Conservation (phyloP, 2,113 vertebrate species). For the Columba livia region DNA sequence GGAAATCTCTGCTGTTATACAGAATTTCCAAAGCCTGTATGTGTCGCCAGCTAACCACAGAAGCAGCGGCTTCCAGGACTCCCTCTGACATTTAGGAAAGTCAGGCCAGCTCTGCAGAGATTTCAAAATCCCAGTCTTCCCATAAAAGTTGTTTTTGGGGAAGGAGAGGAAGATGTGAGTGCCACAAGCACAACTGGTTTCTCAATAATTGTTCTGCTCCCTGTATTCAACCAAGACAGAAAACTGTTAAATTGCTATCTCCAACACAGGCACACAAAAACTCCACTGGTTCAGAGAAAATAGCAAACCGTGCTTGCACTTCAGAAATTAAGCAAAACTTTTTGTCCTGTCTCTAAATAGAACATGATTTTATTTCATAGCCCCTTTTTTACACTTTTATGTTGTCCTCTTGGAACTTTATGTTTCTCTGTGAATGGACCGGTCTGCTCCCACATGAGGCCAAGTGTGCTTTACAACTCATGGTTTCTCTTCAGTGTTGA, state of each 20-base stretch:
- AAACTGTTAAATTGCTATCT: background rate
- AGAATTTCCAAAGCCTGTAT: constrained; percentile 25
- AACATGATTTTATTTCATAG: background rate
- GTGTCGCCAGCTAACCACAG: background rate
- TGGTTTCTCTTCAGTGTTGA: background rate
- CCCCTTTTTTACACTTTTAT: background rate
- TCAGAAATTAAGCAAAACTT: background rate
- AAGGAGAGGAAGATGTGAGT: background rate
- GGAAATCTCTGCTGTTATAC: background rate
- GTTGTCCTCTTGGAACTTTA: background rate
- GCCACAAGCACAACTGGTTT: background rate
- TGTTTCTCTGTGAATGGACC: background rate
- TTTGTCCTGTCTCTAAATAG: constrained; percentile 16
- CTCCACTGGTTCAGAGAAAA: constrained; percentile 15
- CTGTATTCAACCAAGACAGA: background rate
- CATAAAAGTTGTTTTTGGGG: constrained; percentile 45
- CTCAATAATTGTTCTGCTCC: background rate
- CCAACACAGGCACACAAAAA: background rate
- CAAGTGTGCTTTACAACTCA: background rate
- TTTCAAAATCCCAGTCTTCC: constrained; percentile 51
- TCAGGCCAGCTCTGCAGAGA: constrained; percentile 8
- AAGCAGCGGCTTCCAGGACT: constrained; percentile 1
- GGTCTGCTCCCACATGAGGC: background rate
- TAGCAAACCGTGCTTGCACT: background rate
- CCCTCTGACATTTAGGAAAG: constrained; percentile 48